phyloP scores from a whole-genome alignment of 30 jellyfish, hydroid and myxozoan genomes.

The Chironex yamaguchii region DNA sequence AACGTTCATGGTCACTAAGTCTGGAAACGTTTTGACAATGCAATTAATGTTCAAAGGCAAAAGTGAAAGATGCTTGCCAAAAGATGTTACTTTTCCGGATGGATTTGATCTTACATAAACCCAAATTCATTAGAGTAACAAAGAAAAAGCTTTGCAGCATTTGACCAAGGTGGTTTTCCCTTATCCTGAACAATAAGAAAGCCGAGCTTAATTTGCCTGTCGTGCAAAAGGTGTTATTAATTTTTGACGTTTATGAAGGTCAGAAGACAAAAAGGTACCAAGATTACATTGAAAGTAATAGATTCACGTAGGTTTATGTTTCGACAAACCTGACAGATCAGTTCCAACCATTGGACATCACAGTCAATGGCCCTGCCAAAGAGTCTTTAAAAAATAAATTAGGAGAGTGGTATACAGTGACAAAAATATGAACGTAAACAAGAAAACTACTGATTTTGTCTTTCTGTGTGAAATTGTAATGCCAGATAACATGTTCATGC shows the following conservation, averaged over 20 bases:
- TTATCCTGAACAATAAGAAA: not conserved
- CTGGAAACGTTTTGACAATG: no score
- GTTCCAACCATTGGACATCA: conserved; percentile 61
- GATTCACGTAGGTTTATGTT: conserved; percentile 18
- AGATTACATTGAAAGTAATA: conserved; percentile 22
- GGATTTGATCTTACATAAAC: no score
- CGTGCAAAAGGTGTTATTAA: conserved; percentile 46
- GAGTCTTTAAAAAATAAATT: conserved; percentile 28
- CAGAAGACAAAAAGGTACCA: conserved; percentile 7
- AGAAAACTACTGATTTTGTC: no score
- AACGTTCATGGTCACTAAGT: no score
- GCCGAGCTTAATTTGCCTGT: not conserved
- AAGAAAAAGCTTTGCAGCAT: conserved; percentile 35
- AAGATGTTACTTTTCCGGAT: no score
- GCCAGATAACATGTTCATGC: no score
- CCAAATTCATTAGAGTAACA: conserved; percentile 59
- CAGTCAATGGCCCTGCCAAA: conserved; percentile 58
- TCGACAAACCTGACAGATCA: conserved; percentile 53
- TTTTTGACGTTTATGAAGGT: conserved; percentile 60
- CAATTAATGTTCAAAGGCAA: no score
- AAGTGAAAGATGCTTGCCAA: no score
- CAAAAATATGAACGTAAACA: no score
- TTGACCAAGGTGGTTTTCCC: conserved; percentile 23
- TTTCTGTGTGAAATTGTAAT: no score
- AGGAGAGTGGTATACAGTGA: conserved; percentile 35